These are phyloP conservation scores for Cepaea hortensis DNA, from an alignment of 2,888 invertebrate genomes.

Conservation along the genomic window DNA sequence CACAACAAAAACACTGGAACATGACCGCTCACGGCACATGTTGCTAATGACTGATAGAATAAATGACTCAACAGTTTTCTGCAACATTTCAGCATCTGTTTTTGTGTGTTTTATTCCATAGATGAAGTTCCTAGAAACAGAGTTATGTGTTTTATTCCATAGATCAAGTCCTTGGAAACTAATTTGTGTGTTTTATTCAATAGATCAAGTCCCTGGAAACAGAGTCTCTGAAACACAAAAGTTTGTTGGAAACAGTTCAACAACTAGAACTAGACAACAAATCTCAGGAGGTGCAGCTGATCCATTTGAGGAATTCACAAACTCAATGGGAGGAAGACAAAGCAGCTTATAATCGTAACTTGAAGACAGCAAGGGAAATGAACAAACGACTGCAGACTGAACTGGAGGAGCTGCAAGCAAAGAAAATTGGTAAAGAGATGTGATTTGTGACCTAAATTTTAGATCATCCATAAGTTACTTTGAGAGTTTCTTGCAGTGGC, in stretches of 20 bases:
- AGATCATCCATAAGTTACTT: too few species aligned
- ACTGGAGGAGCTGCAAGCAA: slow-evolving; percentile 54
- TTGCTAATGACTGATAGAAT: too few species aligned
- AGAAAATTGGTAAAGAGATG: neutral
- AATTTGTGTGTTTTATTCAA: neutral
- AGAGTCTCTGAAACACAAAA: slow-evolving; percentile 58
- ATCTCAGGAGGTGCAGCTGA: slow-evolving; percentile 23
- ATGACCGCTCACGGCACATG: too few species aligned
- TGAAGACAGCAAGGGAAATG: slow-evolving; percentile 54
- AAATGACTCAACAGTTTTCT: too few species aligned
- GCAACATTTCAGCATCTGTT: too few species aligned
- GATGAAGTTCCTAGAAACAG: too few species aligned
- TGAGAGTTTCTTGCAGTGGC: too few species aligned
- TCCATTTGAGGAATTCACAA: slow-evolving; percentile 13
- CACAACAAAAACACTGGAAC: too few species aligned
- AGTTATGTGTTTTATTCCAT: neutral
- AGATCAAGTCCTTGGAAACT: neutral
- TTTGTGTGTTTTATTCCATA: too few species aligned
- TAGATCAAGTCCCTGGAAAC: slow-evolving; percentile 52
- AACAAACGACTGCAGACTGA: slow-evolving; percentile 63
- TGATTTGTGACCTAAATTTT: too few species aligned
- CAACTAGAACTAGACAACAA: slow-evolving; percentile 1
- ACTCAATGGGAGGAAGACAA: slow-evolving; percentile 27
- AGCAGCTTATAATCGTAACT: neutral
- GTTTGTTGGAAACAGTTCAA: slow-evolving; percentile 40